These are phyloP conservation scores for Misgurnus mizolepis DNA, from an alignment of 2,113 vertebrate genomes.

Conservation along the genomic window DNA sequence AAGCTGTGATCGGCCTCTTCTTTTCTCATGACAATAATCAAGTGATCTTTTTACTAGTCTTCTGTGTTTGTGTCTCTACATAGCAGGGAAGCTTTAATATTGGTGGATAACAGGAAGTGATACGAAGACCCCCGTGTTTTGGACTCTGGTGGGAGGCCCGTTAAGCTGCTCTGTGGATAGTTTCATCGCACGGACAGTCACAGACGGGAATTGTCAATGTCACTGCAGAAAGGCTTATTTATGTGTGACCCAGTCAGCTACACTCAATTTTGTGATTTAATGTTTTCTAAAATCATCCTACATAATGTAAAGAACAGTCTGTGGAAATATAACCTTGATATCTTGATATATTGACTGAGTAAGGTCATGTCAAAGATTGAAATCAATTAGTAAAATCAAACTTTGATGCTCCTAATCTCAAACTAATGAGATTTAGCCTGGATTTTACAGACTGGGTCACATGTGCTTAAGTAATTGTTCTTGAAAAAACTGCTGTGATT, in stretches of 20 bases:
- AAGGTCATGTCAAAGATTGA: too few relatives aligned
- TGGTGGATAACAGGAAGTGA: too few relatives aligned
- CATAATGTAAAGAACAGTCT: too few relatives aligned
- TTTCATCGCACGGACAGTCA: constrained; percentile 2
- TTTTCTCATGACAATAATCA: background rate
- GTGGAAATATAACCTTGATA: too few relatives aligned
- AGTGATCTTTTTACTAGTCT: background rate
- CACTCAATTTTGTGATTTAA: too few relatives aligned
- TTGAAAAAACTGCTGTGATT: background rate
- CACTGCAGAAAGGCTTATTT: constrained; percentile 3
- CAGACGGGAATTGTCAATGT: constrained; percentile 23
- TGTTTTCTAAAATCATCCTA: too few relatives aligned
- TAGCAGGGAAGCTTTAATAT: constrained; percentile 3
- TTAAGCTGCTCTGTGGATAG: constrained; percentile 36
- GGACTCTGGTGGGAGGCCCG: constrained; percentile 3
- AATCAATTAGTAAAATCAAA: too few relatives aligned
- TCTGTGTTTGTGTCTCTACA: constrained; percentile 3
- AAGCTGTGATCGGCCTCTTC: background rate
- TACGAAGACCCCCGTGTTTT: constrained; percentile 20
- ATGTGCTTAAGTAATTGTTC: background rate
- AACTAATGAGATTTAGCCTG: too few relatives aligned
- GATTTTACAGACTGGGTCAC: too few relatives aligned
- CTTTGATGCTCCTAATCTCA: too few relatives aligned
- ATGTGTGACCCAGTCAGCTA: background rate
- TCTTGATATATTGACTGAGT: too few relatives aligned